These are phyloP conservation scores for Palythoa heliodiscus DNA, from an alignment of 92 coral and sea anemone species.

Conservation along the genomic window DNA sequence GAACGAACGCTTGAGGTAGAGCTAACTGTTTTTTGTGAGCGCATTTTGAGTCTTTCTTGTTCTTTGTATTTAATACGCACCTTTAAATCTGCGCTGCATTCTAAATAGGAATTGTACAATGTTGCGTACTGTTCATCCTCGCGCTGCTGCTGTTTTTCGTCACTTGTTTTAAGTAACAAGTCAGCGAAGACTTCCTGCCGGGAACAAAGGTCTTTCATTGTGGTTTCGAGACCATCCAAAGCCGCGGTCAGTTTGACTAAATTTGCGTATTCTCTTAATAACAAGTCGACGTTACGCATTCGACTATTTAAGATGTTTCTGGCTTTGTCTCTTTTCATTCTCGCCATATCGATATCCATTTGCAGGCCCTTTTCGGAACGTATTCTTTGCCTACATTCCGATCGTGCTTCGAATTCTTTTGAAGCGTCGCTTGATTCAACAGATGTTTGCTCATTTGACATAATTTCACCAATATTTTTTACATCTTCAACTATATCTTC, in stretches of 20 bases:
- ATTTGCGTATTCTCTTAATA: not conserved
- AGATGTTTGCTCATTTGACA: not conserved
- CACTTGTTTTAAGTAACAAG: not conserved
- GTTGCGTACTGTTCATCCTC: not conserved
- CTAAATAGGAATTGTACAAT: not conserved
- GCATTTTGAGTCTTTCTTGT: conserved; percentile 7
- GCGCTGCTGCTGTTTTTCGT: not conserved
- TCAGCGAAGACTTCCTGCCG: not conserved
- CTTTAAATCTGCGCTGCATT: not conserved
- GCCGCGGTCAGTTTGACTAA: not conserved
- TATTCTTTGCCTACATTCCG: not conserved
- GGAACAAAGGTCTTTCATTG: not conserved
- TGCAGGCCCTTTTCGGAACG: not conserved
- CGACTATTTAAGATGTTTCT: not conserved
- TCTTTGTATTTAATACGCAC: conserved; percentile 1
- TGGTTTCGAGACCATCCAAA: not conserved
- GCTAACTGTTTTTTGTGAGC: not conserved
- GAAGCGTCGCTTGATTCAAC: not conserved
- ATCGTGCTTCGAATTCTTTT: not conserved
- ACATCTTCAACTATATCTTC: conserved; percentile 12
- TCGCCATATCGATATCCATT: not conserved
- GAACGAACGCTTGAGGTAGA: conserved; percentile 1
- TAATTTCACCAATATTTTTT: conserved; percentile 15
- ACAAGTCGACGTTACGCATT: not conserved
- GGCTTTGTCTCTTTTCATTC: not conserved